Evolutionary conservation across 2,113 vertebrate species (phyloP), one percentile per base, ranked within the genome.

Genomic region (Gallinago media): DNA sequence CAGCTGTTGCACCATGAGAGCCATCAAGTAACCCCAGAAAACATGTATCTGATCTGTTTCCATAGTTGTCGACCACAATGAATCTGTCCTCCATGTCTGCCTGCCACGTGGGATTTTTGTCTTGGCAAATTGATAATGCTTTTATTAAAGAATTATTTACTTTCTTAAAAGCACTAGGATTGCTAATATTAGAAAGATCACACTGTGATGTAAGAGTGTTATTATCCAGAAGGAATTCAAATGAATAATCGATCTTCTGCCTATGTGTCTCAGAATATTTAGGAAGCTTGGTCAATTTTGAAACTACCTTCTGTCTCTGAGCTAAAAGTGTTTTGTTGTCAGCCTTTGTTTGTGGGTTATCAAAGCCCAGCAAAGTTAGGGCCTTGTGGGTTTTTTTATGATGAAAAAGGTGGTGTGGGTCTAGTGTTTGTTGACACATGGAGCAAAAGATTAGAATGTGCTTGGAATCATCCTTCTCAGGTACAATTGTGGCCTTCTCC

Each of bases 11-110:
- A 3, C 97, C 85, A 0, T 96, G 68, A 61, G 82, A 98, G 19
- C 98, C 97, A 38, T 98, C 97, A 52, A 97, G 97, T 73, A 98
- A 66, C 13, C 98, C 96, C 18, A 98, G 84, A 85, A 98, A 98
- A n/a, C 96, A 98, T 7, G 88, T 94, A 8, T 97, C 96, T 91
- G 96, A 54, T 70, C 95, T 98, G 3, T 79, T 96, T 58, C 98
- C 98, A 7, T 97, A 98, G 62, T 85, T 84, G 62, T 96, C 76
- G 4, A 81, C 55, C 12, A 97, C 72, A 2, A 96, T 75, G 56
- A 96, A 98, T 63, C 56, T 95, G 52, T 98, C 96, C 81, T 98
- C 97, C 93, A 96, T 97, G 34, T 95, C 78, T 67, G 27, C 19
- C 47, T 91, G 96, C 98, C 98, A 97, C 3, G 34, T 10, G 22